These are phyloP conservation scores for Myotis davidii DNA, from an alignment of 2,113 vertebrate genomes.

Conservation along the genomic window DNA sequence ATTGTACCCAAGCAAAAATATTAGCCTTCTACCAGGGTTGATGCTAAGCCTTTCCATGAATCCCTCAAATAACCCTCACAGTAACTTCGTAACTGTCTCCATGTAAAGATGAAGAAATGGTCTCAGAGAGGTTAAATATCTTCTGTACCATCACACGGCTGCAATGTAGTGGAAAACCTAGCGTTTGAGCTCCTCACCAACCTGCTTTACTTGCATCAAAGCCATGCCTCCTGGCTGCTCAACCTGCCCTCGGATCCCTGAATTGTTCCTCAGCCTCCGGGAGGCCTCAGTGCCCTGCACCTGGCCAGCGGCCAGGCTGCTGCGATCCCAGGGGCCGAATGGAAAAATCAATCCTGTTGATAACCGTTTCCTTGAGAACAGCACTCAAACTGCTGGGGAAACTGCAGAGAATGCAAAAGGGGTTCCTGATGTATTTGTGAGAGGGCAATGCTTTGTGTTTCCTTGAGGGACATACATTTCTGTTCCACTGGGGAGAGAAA, in stretches of 20 bases:
- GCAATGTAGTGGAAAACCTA: background rate
- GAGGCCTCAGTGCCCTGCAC: background rate
- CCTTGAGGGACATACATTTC: background rate
- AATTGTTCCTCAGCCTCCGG: background rate
- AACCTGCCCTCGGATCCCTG: background rate
- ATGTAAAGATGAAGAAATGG: background rate
- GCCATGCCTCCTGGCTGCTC: background rate
- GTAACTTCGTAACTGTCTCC: background rate
- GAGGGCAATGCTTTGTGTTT: background rate
- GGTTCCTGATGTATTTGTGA: background rate
- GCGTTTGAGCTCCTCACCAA: background rate
- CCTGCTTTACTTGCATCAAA: background rate
- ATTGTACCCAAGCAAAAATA: background rate
- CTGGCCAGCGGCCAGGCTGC: background rate
- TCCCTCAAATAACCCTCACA: background rate
- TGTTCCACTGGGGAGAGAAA: background rate
- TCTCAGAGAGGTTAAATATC: background rate
- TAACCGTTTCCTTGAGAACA: conserved; percentile 51
- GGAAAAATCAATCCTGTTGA: conserved; percentile 55
- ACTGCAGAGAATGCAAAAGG: background rate
- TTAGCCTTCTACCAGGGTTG: background rate
- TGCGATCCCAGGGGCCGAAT: background rate
- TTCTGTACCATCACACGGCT: background rate
- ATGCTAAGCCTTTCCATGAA: background rate
- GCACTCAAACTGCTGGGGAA: background rate